Conservation (phyloP, 2,888 invertebrate genomes). For the Cerceris rybyensis region DNA sequence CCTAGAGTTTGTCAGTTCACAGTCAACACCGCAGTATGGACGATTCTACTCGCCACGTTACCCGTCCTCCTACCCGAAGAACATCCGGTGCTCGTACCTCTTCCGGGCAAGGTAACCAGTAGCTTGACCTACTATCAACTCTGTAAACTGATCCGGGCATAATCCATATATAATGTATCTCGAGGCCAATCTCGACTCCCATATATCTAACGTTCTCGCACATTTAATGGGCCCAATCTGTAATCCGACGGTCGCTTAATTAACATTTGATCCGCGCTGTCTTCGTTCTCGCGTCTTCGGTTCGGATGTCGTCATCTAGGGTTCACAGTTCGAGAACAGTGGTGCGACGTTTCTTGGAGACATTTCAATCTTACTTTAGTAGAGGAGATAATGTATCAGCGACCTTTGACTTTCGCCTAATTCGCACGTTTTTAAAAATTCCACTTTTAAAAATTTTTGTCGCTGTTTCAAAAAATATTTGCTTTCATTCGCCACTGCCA, state of each 20-base stretch:
- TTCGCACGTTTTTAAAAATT: no score
- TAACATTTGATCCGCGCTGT: conserved; percentile 44
- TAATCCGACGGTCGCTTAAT: conserved; percentile 53
- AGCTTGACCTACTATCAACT: conserved; percentile 53
- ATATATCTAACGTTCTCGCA: conserved; percentile 47
- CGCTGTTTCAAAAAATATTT: no score
- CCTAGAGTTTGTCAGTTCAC: conserved; percentile 91
- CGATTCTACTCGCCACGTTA: conserved; percentile 96
- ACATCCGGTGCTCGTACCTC: conserved; percentile 93
- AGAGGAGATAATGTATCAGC: no score
- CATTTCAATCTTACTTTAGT: no score
- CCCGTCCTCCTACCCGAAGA: conserved; percentile 97
- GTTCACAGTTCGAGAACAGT: neutral
- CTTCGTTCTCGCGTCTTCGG: neutral
- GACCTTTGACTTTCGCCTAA: no score
- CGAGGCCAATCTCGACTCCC: conserved; percentile 50
- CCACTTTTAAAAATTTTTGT: no score
- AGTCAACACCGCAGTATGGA: conserved; percentile 87
- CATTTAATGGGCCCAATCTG: conserved; percentile 48
- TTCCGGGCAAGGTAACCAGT: conserved; percentile 90
- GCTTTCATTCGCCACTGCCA: no score
- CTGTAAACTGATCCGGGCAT: conserved; percentile 52
- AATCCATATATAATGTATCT: conserved; percentile 64
- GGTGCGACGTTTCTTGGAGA: no score
- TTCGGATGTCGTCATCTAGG: neutral